phyloP scores from a whole-genome alignment of 2,797 vertebrate species.

The Cercopithecus mitis region DNA sequence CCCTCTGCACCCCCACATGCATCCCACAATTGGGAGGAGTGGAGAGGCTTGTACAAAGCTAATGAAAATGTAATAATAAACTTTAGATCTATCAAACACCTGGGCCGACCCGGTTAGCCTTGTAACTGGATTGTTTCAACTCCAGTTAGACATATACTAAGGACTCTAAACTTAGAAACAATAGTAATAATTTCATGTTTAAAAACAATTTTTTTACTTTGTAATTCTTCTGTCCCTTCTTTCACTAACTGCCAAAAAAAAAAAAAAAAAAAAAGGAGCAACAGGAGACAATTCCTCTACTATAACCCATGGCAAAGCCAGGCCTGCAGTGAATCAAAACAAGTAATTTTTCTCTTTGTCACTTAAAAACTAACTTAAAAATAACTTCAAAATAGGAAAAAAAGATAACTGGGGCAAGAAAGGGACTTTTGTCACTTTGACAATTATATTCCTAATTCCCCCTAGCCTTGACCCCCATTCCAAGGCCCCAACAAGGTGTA shows the following conservation, averaged over 20 bases:
- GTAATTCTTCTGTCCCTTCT: slow-evolving; percentile 39
- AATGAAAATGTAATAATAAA: slow-evolving; percentile 28
- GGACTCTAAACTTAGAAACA: slow-evolving; percentile 18
- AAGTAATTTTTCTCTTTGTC: slow-evolving; percentile 48
- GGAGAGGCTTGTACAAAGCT: not conserved
- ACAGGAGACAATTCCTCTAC: slow-evolving; percentile 69
- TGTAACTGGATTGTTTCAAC: not conserved
- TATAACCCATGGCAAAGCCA: not conserved
- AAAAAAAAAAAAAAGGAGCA: not conserved
- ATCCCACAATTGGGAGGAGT: not conserved
- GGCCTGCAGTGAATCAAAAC: slow-evolving; percentile 44
- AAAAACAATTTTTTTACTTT: slow-evolving; percentile 31
- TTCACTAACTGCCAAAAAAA: not conserved
- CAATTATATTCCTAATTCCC: slow-evolving; percentile 37
- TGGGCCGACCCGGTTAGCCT: not conserved
- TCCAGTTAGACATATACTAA: slow-evolving; percentile 21
- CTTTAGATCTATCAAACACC: slow-evolving; percentile 15
- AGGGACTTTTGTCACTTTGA: slow-evolving; percentile 6
- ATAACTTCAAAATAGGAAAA: slow-evolving; percentile 27
- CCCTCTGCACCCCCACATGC: not conserved
- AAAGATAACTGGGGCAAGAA: not conserved
- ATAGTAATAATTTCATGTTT: slow-evolving; percentile 35
- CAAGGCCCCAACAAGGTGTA: slow-evolving; percentile 13
- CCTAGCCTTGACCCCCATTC: slow-evolving; percentile 57
- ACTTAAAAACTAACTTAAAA: slow-evolving; percentile 67